A percentile compares a stretch with the other conserved stretches of the same genome.
Evolutionary conservation across 1,140 invertebrate species (phyloP).

Genomic region (Neodiprion lecontei): DNA sequence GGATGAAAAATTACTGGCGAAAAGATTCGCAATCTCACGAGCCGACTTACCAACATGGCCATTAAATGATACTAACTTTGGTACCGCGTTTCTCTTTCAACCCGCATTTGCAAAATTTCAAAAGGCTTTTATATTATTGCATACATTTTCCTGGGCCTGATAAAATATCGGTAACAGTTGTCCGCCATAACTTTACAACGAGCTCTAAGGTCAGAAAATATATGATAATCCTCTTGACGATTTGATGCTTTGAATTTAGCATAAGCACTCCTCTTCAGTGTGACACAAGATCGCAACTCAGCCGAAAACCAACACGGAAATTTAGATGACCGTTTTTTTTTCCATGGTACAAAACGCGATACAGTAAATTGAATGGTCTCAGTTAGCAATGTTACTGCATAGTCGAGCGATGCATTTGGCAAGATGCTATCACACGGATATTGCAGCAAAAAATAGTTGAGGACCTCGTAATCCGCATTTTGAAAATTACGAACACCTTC

Average conservation of each 20-base stretch:
- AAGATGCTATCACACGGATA: not conserved
- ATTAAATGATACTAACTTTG: not conserved
- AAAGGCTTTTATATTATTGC: conserved; percentile 9
- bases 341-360: conserved; percentile 11
- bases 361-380: not conserved
- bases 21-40: conserved; percentile 6
- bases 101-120: conserved; percentile 15
- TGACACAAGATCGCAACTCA: not conserved
- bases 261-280: not conserved
- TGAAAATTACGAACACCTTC: not conserved
- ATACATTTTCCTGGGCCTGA: not conserved
- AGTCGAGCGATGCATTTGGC: not conserved
- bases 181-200: conserved; percentile 6
- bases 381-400: not conserved
- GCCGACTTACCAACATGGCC: not conserved
- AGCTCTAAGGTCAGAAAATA: conserved; percentile 10
- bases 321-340: not conserved
- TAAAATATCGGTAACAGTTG: conserved; percentile 7
- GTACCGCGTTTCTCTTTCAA: not conserved
- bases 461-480: not conserved
- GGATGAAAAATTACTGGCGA: conserved; percentile 11
- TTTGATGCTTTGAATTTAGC: conserved; percentile 7
- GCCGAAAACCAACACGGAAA: conserved; percentile 9
- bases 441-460: conserved; percentile 1
- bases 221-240: not conserved